Evolutionary conservation across 2,888 invertebrate genomes (phyloP), one percentile per base, ranked within the genome.

Genomic region (Stenodera caucasica): DNA sequence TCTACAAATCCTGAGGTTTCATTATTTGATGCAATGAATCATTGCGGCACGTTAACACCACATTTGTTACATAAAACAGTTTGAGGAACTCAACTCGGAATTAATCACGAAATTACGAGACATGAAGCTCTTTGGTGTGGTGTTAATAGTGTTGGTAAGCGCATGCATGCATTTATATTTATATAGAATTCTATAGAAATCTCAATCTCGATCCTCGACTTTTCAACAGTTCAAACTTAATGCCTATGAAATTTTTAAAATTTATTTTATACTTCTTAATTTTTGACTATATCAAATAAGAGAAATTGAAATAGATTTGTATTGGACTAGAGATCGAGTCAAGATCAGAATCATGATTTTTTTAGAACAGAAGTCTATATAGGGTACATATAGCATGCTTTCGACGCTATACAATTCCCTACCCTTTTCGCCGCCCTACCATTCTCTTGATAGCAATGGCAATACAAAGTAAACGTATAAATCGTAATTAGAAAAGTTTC

Each of bases 401-500:
- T 37, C 37, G 37, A 37, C 37, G 45, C 45, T 21, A 21, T 21
- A 37, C 37, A 21, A 12, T 45, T 45, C 11, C 11, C 45, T 21
- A 45, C 21, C 9, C 11, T 45, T 45, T 45, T n/a, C n/a, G n/a
- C 11, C 45, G 11, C 21, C 45, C 21, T 40, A 12, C n/a, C 11
- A 12, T 23, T 12, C 15, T 8, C 23, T 23, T 33, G 32, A 26
- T 26, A 37, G n/a, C n/a, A n/a, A n/a, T n/a, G n/a, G 9, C 55
- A 21, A 21, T 49, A 18, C 26, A 9, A 33, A 32, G 9, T 35
- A 56, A 62, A 53, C 62, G 58, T 55, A 45, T 63, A 67, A 71
- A 63, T 67, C 68, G 71, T 72, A 73, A 75, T 74, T 75, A 73
- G 72, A 73, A 75, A 75, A 74, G 69, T 74, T 74, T 73, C 72